Evolutionary conservation across 2,888 invertebrate species (phyloP), one percentile per base, ranked within the genome.

Genomic region (Coelinius sp.): DNA sequence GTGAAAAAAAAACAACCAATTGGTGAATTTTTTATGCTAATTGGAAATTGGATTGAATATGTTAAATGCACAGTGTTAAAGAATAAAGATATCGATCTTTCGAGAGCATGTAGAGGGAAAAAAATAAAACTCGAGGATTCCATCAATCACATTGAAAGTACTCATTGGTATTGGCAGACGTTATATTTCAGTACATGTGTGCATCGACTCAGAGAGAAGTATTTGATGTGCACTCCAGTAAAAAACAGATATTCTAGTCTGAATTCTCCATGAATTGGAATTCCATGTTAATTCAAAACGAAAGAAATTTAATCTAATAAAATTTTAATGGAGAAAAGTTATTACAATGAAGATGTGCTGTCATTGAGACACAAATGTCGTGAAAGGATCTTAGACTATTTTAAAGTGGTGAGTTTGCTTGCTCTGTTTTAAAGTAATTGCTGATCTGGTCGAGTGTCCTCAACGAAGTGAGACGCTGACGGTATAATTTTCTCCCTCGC

Each of bases 381-480:
- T 59, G 59, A 59, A 59, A 59, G 35, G 59, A 59, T 35, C 59
- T 59, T 25, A 10, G 12, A 24, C 25, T 59, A 20, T 59, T 59
- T 59, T 31, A 35, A 59, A 59, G 31, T 31, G n/a, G 59, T 17
- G 59, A 31, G 31, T 27, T 59, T 27, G n/a, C 56, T 27, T 1
- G 59, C 59, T 35, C 10, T 31, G 56, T 68, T 68, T 59, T 53
- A 68, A 68, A 68, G 59, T 68, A 68, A 68, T 68, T 38, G 53
- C 38, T 56, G 25, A 41, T 41, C 68, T 44, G n/a, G 25, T 68
- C 41, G 53, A 68, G 56, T 56, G 56, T 38, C 38, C 67, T 67
- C 67, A 52, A 67, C 67, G 53, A 68, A 44, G 68, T 68, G 68
- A 56, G 53, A 68, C 53, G 56, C 52, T 70, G 65, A 70, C 44